Evolutionary conservation across 92 coral and sea anemone genomes (phyloP).

Genomic region (Paragorgia papillata): DNA sequence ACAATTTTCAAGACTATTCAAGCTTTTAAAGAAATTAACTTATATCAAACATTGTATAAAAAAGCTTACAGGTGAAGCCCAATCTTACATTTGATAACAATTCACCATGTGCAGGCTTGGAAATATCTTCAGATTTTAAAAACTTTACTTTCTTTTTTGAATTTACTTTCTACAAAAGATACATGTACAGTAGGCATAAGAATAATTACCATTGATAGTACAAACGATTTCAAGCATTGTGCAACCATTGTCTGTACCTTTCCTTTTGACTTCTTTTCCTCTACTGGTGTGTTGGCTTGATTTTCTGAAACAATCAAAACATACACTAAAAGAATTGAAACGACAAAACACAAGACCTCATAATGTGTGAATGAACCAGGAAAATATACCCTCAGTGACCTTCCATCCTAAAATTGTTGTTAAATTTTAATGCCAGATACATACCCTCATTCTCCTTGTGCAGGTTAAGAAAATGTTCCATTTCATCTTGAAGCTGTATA

Average conservation of each 20-base stretch:
- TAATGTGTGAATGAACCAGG: too few relatives aligned
- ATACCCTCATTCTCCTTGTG: slow-evolving; percentile 6
- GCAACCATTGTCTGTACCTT: neutral
- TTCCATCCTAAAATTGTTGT: too few relatives aligned
- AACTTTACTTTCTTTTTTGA: slow-evolving; percentile 28
- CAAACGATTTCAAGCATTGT: too few relatives aligned
- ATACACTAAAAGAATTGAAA: too few relatives aligned
- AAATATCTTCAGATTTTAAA: neutral
- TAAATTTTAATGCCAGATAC: too few relatives aligned
- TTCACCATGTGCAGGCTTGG: neutral
- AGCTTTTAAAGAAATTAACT: too few relatives aligned
- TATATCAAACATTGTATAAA: too few relatives aligned
- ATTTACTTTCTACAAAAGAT: slow-evolving; percentile 15
- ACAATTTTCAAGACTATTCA: too few relatives aligned
- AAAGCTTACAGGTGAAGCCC: too few relatives aligned
- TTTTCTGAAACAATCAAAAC: neutral
- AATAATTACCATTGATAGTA: too few relatives aligned
- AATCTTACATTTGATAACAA: slow-evolving; percentile 16
- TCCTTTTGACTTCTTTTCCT: neutral
- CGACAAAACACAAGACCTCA: too few relatives aligned
- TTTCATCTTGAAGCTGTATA: slow-evolving; percentile 68
- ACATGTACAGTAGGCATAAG: neutral
- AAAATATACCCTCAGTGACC: too few relatives aligned
- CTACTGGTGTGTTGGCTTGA: neutral
- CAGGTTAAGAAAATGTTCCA: slow-evolving; percentile 62